Evolutionary conservation across 1,140 invertebrate species (phyloP).

Genomic region (Coenobita brevimanus): DNA sequence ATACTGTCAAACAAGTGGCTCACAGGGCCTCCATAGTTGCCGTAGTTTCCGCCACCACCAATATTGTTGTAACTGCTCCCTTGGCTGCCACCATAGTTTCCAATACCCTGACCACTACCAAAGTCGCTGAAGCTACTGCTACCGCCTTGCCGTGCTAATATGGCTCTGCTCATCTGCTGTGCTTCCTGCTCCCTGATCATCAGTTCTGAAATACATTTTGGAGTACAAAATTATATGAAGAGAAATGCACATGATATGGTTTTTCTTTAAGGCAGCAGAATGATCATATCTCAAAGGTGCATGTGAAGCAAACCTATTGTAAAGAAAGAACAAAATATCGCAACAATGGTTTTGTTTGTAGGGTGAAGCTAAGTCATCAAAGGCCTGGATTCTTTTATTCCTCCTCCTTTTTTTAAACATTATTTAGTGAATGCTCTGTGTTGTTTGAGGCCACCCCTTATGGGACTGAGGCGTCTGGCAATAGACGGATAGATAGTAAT

Average conservation of each 20-base stretch:
- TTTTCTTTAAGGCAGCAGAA: neutral
- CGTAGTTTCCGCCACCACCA: neutral
- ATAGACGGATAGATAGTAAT: too few relatives aligned
- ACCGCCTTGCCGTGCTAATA: neutral
- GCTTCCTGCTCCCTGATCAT: conserved; percentile 37
- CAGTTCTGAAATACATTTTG: conserved; percentile 20
- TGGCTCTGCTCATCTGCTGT: conserved; percentile 10
- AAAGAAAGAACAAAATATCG: too few relatives aligned
- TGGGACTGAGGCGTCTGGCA: too few relatives aligned
- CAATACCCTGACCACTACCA: neutral
- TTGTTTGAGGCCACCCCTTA: too few relatives aligned
- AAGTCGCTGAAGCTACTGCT: neutral
- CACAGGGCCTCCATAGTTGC: neutral
- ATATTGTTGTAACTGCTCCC: neutral
- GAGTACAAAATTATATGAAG: neutral
- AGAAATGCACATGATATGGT: neutral
- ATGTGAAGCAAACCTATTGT: too few relatives aligned
- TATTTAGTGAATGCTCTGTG: too few relatives aligned
- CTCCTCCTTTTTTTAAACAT: too few relatives aligned
- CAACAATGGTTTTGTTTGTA: too few relatives aligned
- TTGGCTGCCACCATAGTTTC: neutral
- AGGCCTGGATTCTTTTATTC: too few relatives aligned
- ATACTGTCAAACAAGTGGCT: neutral
- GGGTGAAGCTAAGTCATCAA: too few relatives aligned
- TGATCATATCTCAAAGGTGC: neutral